Conservation (phyloP, 2,797 vertebrate species). For the Eospalax fontanierii region DNA sequence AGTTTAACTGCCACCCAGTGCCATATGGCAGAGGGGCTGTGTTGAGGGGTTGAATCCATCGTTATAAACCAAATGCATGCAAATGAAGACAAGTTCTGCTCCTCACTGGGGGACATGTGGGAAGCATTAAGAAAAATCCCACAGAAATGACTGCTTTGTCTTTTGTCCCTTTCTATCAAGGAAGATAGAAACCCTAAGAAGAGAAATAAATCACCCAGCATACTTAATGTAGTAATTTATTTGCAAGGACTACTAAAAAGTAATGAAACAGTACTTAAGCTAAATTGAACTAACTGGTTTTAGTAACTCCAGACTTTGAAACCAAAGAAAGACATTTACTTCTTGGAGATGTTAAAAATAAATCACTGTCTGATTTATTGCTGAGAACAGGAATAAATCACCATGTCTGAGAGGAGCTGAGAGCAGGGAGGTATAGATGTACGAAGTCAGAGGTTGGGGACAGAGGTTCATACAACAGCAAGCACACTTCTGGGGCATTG, state of each 20-base stretch:
- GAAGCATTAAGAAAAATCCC: constrained; percentile 19
- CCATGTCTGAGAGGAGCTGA: background rate
- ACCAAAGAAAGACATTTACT: constrained; percentile 67
- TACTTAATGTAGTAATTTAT: constrained; percentile 77
- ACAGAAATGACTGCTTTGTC: constrained; percentile 47
- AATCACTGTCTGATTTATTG: constrained; percentile 53
- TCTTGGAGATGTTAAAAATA: constrained; percentile 72
- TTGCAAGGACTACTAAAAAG: constrained; percentile 74
- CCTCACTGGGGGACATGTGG: background rate
- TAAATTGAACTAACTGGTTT: constrained; percentile 74
- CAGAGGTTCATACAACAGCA: background rate
- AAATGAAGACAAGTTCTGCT: constrained; percentile 30
- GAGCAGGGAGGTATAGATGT: background rate
- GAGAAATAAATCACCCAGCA: constrained; percentile 71
- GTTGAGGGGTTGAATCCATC: background rate
- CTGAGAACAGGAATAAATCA: constrained; percentile 34
- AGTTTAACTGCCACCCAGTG: background rate
- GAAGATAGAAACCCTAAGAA: constrained; percentile 68
- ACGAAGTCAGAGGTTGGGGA: background rate
- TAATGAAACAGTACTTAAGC: constrained; percentile 74
- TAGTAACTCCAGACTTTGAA: constrained; percentile 73
- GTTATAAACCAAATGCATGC: constrained; percentile 26
- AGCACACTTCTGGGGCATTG: background rate
- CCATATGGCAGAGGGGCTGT: background rate
- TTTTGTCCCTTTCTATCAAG: constrained; percentile 45